Evolutionary conservation across 2,888 invertebrate genomes (phyloP).

Genomic region (Dryobotodes eremita): DNA sequence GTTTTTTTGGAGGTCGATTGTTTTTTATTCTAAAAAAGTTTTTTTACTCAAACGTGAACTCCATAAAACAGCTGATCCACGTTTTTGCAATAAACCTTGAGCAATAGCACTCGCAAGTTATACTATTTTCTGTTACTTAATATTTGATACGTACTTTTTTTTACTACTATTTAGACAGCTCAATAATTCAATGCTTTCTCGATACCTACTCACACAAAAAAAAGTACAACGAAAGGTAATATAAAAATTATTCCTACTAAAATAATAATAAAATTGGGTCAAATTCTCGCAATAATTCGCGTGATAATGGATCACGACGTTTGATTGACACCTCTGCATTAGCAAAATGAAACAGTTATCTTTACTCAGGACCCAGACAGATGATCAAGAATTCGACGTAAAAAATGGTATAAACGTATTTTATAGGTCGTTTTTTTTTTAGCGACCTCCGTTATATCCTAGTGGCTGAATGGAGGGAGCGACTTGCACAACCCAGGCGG

Average conservation of each 20-base stretch:
- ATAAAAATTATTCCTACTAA: conserved; percentile 27
- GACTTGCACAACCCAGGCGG: too few relatives aligned
- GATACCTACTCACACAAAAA: neutral
- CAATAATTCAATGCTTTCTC: neutral
- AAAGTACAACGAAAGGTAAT: neutral
- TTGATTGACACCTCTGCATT: conserved; percentile 64
- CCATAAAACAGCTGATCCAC: neutral
- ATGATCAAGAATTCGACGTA: conserved; percentile 1
- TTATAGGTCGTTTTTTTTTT: neutral
- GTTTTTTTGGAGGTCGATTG: too few relatives aligned
- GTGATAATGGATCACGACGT: conserved; percentile 60
- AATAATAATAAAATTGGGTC: conserved; percentile 47
- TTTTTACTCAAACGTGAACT: neutral
- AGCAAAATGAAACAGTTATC: conserved; percentile 57
- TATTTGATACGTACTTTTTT: neutral
- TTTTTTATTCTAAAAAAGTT: too few relatives aligned
- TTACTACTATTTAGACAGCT: neutral
- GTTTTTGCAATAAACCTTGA: neutral
- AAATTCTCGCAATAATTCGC: conserved; percentile 45
- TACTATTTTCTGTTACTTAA: too few relatives aligned
- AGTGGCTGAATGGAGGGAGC: too few relatives aligned
- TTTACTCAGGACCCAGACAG: conserved; percentile 10
- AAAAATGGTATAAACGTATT: neutral
- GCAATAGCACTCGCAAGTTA: neutral
- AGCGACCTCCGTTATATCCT: neutral